Base-by-base conservation (phyloP, 2,888 invertebrate genomes). In the Thecocarcelia acutangulata region DNA sequence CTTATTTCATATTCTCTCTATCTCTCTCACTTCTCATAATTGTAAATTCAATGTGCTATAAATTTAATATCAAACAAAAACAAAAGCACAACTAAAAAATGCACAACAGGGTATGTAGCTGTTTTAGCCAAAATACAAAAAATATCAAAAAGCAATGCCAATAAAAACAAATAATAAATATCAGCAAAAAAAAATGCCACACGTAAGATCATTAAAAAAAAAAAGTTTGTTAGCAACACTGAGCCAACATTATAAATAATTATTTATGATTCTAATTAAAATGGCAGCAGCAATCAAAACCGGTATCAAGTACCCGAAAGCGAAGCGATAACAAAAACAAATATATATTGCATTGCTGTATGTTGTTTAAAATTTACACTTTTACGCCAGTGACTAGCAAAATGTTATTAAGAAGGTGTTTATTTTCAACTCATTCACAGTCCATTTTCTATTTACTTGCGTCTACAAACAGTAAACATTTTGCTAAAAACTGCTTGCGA, bases 281-380 rank as follows among this genome's bases (percentile, higher is more conserved):
- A 21, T 33, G 61, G 48, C 44, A 52, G 33, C 52, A 61, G 19
- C 56, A 42, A 59, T 28, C 59, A 59, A 50, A 52, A 69, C 21
- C 73, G 6, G 12, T 61, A 63, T 17, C 24, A 63, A 33, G n/a
- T 15, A 44, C 42, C 13, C 50, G 42, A 52, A 19, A 42, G 33
- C 48, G 61, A 19, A 42, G 33, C 48, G 61, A 1, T 59, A 13
- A 58, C 59, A 42, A 17, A 17, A 19, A 21, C 42, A 68, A 69
- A 50, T 37, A 64, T 33, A 24, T 24, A 5, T 24, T 24, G 5
- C 24, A 24, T 24, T 3, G 3, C 5, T n/a, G 28, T 4, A 6
- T 28, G 28, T 28, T 4, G 42, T 19, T 24, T 37, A 54, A 42
- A 48, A 73, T 83, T 84, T 81, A 80, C 79, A 76, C 78, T 59